Base-by-base conservation (phyloP, 2,797 vertebrate genomes). In the Uromys caudimaculatus region DNA sequence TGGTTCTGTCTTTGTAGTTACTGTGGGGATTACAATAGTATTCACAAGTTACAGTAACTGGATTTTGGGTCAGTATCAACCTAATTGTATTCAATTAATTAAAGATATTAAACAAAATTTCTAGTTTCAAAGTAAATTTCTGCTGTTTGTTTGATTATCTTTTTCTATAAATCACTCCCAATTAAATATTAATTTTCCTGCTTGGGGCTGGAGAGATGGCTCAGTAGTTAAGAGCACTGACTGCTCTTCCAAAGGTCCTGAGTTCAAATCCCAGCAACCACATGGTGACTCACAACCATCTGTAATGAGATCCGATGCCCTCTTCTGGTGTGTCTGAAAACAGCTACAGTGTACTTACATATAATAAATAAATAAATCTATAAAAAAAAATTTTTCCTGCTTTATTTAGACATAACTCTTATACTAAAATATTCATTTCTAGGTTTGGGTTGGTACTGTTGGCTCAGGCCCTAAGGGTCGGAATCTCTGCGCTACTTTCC, bases 381-480 rank as follows among this genome's bases (percentile, higher is more conserved):
- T n/a, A n/a, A n/a, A n/a, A n/a, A n/a, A n/a, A n/a, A n/a, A n/a
- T n/a, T 91, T 96, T 94, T 60, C 27, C 64, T 81, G 6, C 52
- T 50, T 88, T 56, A 29, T 62, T 84, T 90, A 86, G 14, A 19
- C 0, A 6, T 92, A 83, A 86, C 32, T 81, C 71, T 97, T 56
- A 81, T 32, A 41, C 19, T 69, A 8, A 75, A 52, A 0, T 91
- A 23, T 93, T 96, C 69, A 69, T 79, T 91, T 52, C 78, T 98
- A 99, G 99, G 99, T 99, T 60, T 99, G 99, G 99, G 99, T 99
- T 50, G 99, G 99, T 52, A 99, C 99, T 0, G 35, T 99, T 41
- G 99, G 99, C 64, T 95, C 98, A 0, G 99, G 99, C 81, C 99
- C 99, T 21, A 99, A 98, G 0, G 99, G 99, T 82, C 98, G 98